Evolutionary conservation across 2,888 invertebrate genomes (phyloP), one percentile per base, ranked within the genome.

Genomic region (Lithophane leautieri): DNA sequence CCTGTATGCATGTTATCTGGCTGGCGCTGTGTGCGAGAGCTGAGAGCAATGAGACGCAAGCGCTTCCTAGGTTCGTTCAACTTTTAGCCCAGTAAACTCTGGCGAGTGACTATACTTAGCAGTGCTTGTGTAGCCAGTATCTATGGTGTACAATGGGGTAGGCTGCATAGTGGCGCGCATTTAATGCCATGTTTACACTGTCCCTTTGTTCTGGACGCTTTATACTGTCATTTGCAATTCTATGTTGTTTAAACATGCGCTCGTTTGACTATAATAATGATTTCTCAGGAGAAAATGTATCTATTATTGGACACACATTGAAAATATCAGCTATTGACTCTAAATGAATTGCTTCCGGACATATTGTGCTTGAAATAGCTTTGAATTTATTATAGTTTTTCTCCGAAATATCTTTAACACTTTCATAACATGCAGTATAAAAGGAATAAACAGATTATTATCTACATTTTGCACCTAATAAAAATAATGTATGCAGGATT

Each of bases 1-100:
- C 79, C 81, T 84, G 90, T 91, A 87, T 89, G 88, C 82, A 89
- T 83, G 84, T 80, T 87, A 86, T 89, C 88, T 88, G 73, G 78
- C 76, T 89, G 90, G 67, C 81, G 66, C 22, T 91, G 95, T 95
- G 94, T 95, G 95, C 83, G 95, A 87, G 92, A 89, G 94, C 92
- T 93, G 91, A 95, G 95, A 95, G 94, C 93, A 95, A 91, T 91
- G 92, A 94, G 94, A 94, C 93, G 90, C 90, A 90, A 90, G 92
- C 90, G 92, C 93, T 94, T 93, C 94, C 94, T 93, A 93, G 94
- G 96, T 95, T 95, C 96, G 91, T 96, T 96, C 96, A 96, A 95
- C 96, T 96, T 96, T 95, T 96, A 96, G 96, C 96, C 96, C 94
- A 96, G 96, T 96, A 96, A 96, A 96, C 96, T 96, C 94, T 91